These are phyloP conservation scores for Picathartes gymnocephalus DNA, from an alignment of 2,113 vertebrate genomes.

Conservation along the genomic window DNA sequence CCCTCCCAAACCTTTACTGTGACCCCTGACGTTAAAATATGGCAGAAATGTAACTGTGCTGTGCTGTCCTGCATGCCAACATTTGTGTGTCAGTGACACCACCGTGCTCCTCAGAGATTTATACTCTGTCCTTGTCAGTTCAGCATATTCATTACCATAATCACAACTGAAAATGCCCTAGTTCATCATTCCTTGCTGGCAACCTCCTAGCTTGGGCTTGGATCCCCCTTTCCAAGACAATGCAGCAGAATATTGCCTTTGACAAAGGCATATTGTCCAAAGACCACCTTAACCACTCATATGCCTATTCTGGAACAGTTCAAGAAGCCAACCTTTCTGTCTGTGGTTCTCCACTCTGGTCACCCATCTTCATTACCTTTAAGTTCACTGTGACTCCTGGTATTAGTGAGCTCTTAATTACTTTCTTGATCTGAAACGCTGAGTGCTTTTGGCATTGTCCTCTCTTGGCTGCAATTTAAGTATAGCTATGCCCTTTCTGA, in stretches of 20 bases:
- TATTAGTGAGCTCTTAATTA: background rate
- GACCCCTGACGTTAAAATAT: background rate
- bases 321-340: background rate
- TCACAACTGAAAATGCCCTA: background rate
- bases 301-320: background rate
- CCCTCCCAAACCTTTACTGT: background rate
- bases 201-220: background rate
- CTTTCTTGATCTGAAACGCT: background rate
- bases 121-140: background rate
- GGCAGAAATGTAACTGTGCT: rapidly evolving
- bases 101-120: background rate
- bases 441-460: background rate
- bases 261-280: background rate
- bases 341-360: background rate
- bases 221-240: background rate
- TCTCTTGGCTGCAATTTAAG: background rate
- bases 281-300: background rate
- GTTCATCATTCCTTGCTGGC: background rate
- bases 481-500: background rate
- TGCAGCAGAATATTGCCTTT: background rate
- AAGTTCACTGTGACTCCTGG: background rate
- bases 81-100: background rate
- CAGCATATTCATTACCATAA: background rate
- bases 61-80: background rate
- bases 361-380: background rate